phyloP scores from a whole-genome alignment of 2,797 vertebrate species.

The Ficedula albicollis region DNA sequence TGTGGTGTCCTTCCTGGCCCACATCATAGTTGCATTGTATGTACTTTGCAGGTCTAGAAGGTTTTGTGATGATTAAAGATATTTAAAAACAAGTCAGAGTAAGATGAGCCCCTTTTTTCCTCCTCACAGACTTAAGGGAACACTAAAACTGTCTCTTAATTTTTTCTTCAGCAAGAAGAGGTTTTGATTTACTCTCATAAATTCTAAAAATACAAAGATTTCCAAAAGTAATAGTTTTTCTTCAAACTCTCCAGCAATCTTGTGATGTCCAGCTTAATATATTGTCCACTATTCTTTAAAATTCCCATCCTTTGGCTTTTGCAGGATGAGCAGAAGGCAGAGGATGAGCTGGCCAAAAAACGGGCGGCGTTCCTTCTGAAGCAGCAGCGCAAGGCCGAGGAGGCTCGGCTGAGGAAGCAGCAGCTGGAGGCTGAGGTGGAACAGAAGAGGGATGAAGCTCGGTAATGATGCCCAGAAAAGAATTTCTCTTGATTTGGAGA shows the following conservation, averaged over 20 bases:
- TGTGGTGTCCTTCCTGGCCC: background rate
- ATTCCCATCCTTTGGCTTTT: background rate
- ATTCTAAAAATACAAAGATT: background rate
- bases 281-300: background rate
- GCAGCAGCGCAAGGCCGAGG: conserved; percentile 96
- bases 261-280: background rate
- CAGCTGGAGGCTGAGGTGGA: conserved; percentile 93
- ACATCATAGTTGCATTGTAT: background rate
- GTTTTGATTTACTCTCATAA: background rate
- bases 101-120: background rate
- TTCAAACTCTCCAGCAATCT: background rate
- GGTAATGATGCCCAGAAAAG: conserved; percentile 69
- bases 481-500: accelerated
- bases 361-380: conserved; percentile 93
- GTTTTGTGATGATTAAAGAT: background rate
- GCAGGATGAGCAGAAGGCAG: conserved; percentile 92
- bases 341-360: conserved; percentile 95
- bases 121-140: background rate
- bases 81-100: background rate
- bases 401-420: conserved; percentile 89
- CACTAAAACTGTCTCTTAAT: background rate
- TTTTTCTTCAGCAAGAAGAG: background rate
- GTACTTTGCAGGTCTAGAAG: background rate
- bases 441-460: conserved; percentile 90
- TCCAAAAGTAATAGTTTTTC: background rate